Base-by-base conservation (phyloP, 92 coral and sea anemone species). In the Porites rus region DNA sequence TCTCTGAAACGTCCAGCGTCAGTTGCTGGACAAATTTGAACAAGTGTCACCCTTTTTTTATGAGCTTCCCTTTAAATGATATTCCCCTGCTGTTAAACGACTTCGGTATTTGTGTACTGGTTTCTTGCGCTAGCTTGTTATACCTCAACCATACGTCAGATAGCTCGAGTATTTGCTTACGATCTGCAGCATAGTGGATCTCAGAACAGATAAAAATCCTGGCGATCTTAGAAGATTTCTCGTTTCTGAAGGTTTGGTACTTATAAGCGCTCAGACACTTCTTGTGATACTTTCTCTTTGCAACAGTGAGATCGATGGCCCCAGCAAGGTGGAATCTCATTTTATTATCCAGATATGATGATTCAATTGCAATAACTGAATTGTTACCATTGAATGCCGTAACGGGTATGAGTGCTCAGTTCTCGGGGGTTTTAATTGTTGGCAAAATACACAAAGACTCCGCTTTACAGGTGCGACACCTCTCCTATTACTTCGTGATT, bases 361-460 rank as follows among this genome's bases (percentile, higher is more conserved):
- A 59, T 16, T 58, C 62, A 50, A 87, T 28, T 2, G 31, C 31
- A 28, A 28, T 65, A 65, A 87, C 73, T 63, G 66, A 10, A 76
- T 86, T 58, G 52, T 86, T 86, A 63, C 67, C 78, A 28, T 16
- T 86, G 46, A 86, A 79, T 16, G 85, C 46, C 10, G 78, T 76
- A 77, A 86, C 85, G 17, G 66, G 78, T 43, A 58, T 38, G 18
- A 65, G 65, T 18, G 64, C 73, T 56, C 31, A 0, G 31, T 28
- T 84, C 83, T 75, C 64, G 68, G 67, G 64, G n/a, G 31, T 51
- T 86, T 78, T 56, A 53, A 50, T 31, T 50, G 31, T 76, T 80
- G 90, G 63, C 84, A 90, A 76, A 79, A 90, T 21, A 90, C 74
- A 66, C 90, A 90, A 28, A 80, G 67, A 68, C 21, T n/a, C 76